Evolutionary conservation across 2,113 vertebrate species (phyloP).

Genomic region (Tyrannus savana): DNA sequence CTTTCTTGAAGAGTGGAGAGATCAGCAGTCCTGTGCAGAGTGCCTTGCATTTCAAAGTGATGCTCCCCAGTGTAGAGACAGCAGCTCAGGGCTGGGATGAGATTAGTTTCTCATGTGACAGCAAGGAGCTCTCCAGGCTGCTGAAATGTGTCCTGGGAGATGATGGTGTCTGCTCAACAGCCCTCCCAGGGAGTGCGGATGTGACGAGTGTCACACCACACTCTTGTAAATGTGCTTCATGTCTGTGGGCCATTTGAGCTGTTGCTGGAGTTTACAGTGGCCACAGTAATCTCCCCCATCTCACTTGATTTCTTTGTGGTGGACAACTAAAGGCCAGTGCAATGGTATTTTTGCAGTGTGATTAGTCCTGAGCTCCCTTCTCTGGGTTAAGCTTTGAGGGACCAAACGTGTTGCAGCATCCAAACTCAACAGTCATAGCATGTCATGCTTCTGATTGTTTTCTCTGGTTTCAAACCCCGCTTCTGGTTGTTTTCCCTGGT

Average conservation of each 20-base stretch:
- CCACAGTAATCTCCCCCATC: neutral
- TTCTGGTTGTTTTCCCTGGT: neutral
- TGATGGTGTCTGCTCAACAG: neutral
- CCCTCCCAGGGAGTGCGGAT: neutral
- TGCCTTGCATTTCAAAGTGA: constrained; percentile 39
- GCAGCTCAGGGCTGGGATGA: neutral
- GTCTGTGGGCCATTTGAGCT: rapidly evolving
- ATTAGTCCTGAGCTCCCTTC: neutral
- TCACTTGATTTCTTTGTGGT: neutral
- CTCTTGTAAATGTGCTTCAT: neutral
- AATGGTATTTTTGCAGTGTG: neutral
- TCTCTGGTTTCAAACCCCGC: neutral
- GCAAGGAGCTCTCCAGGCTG: neutral
- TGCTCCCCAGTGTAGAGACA: neutral
- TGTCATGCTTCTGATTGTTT: neutral
- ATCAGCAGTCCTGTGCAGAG: neutral
- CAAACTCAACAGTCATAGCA: neutral
- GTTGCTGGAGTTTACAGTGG: neutral
- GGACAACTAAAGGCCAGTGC: neutral
- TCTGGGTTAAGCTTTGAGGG: neutral
- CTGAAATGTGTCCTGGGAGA: neutral
- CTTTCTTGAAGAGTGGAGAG: constrained; percentile 36
- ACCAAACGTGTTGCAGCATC: neutral
- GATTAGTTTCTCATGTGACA: neutral
- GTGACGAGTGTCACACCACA: neutral